phyloP scores from a whole-genome alignment of 1,140 invertebrate genomes.

The Meteorus sp. region DNA sequence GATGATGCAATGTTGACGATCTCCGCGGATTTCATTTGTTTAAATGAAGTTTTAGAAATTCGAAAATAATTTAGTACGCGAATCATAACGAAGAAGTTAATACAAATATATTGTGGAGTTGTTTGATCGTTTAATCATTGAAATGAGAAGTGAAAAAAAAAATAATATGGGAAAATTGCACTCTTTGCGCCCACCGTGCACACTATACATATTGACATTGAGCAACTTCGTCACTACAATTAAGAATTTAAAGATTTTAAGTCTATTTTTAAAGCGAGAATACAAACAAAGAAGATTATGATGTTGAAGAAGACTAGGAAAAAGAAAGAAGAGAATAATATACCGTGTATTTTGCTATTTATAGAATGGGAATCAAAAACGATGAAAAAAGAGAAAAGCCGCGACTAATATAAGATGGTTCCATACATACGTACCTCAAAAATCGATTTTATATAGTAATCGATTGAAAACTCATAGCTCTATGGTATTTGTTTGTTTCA shows the following conservation, averaged over 20 bases:
- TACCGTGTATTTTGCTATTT: conserved; percentile 55
- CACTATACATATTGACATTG: conserved; percentile 28
- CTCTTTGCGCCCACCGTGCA: conserved; percentile 23
- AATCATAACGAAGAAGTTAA: no score
- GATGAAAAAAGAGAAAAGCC: conserved; percentile 35
- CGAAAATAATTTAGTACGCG: conserved; percentile 7
- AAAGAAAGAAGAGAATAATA: no score
- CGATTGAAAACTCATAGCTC: conserved; percentile 51
- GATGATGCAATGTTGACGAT: conserved; percentile 4
- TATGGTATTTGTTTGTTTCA: conserved; percentile 49
- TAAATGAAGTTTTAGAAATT: conserved; percentile 3
- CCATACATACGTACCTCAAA: conserved; percentile 56
- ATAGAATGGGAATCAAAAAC: conserved; percentile 37
- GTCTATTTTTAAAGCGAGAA: conserved; percentile 55
- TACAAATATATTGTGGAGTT: neutral
- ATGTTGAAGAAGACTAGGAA: conserved; percentile 25
- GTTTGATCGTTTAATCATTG: neutral
- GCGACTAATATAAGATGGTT: conserved; percentile 49
- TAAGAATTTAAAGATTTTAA: conserved; percentile 55
- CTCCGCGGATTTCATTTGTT: conserved; percentile 13
- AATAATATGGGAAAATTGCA: neutral
- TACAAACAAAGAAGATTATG: conserved; percentile 38
- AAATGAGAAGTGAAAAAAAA: neutral
- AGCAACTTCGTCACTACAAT: conserved; percentile 46
- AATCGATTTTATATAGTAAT: conserved; percentile 56